Percentiles rank a stretch among this genome's conserved stretches.
Conservation (phyloP, 2,797 vertebrate genomes). For the Cossypha niveicapilla region DNA sequence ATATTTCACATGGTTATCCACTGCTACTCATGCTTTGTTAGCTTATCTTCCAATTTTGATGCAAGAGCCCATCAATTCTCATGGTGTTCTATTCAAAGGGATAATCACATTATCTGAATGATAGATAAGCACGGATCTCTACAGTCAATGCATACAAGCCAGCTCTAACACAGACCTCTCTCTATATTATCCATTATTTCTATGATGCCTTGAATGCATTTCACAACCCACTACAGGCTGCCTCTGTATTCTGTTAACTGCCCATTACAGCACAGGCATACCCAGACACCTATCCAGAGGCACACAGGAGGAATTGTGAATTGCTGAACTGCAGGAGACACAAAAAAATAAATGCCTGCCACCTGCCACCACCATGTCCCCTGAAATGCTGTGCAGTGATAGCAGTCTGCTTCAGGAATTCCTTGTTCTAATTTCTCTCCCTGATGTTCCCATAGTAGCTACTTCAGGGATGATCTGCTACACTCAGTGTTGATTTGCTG, state of each 20-base stretch:
- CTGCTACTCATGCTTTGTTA: neutral
- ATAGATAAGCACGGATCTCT: neutral
- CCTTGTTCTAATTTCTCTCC: neutral
- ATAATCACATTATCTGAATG: neutral
- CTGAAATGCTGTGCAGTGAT: neutral
- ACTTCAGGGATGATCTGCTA: neutral
- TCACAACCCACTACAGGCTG: neutral
- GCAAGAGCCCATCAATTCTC: neutral
- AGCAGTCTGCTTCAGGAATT: neutral
- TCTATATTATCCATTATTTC: neutral
- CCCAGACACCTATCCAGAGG: neutral
- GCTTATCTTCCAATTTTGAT: neutral
- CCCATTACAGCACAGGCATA: neutral
- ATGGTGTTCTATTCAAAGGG: neutral
- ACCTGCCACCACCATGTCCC: neutral
- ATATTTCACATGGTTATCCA: neutral
- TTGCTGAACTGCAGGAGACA: neutral
- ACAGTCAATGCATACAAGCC: neutral
- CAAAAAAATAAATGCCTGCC: neutral
- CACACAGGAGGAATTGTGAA: neutral
- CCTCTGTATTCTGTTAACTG: neutral
- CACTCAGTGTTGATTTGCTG: rapidly evolving
- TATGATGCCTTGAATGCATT: neutral
- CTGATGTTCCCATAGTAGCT: neutral
- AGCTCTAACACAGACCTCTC: neutral